Conservation (phyloP, 2,113 vertebrate species). For the Mus spicilegus region DNA sequence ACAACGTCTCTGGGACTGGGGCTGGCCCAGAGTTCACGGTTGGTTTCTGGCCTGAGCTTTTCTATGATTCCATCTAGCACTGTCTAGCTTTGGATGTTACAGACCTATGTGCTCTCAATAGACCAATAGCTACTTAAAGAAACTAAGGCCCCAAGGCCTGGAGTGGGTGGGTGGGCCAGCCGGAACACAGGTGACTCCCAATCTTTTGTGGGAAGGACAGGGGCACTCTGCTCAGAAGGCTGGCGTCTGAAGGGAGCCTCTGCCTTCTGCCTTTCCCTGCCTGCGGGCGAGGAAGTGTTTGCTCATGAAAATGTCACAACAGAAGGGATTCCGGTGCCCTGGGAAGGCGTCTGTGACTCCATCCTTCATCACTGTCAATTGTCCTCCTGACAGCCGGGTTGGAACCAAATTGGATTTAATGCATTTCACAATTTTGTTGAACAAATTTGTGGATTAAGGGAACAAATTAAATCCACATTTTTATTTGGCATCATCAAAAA, state of each 20-base stretch:
- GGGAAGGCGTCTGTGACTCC: conserved; percentile 37
- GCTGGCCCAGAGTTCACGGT: background rate
- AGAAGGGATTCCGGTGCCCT: background rate
- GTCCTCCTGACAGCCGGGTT: conserved; percentile 68
- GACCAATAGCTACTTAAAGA: background rate
- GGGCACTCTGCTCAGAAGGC: background rate
- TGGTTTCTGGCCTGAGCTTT: background rate
- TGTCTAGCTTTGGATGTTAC: background rate
- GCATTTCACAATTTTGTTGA: conserved; percentile 77
- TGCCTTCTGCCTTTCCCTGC: background rate
- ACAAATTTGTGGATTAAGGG: conserved; percentile 80
- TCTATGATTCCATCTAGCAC: background rate
- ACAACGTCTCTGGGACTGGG: background rate
- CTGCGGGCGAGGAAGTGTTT: background rate
- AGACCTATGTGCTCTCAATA: background rate
- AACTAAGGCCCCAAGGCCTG: background rate
- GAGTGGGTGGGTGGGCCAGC: background rate
- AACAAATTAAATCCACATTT: conserved; percentile 79
- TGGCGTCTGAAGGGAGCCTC: background rate
- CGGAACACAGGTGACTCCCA: background rate
- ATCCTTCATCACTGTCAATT: conserved; percentile 48
- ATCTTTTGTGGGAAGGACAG: background rate
- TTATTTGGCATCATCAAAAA: conserved; percentile 73
- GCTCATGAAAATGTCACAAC: conserved; percentile 33
- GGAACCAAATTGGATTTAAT: conserved; percentile 74